Percentiles rank a stretch among this genome's conserved stretches.
These are phyloP conservation scores for Epinephelus fuscoguttatus DNA, from an alignment of 2,113 vertebrate genomes.

Conservation along the genomic window DNA sequence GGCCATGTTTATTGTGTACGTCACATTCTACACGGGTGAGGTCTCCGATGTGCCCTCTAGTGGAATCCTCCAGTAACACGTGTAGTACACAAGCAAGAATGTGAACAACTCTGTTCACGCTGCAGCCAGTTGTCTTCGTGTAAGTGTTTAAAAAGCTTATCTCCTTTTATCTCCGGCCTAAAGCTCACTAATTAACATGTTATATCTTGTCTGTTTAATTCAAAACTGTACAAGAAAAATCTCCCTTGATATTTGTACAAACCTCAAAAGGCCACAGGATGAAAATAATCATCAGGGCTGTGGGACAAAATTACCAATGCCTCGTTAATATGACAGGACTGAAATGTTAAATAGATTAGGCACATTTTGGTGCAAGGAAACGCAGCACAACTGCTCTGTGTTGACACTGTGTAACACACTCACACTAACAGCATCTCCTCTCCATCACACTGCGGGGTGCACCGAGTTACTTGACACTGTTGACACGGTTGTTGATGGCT, in stretches of 20 bases:
- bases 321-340: not conserved
- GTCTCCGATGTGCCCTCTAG: too few species aligned
- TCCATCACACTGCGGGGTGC: slow-evolving; percentile 38
- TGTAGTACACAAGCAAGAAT: too few species aligned
- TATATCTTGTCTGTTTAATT: not conserved
- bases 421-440: slow-evolving; percentile 15
- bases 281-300: not conserved
- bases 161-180: not conserved
- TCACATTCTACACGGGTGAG: too few species aligned
- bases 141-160: too few species aligned
- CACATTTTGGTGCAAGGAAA: not conserved
- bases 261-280: not conserved
- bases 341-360: not conserved
- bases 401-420: slow-evolving; percentile 44
- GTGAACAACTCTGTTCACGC: too few species aligned
- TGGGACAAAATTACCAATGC: not conserved
- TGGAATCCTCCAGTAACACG: too few species aligned
- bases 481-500: slow-evolving; percentile 41
- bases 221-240: too few species aligned
- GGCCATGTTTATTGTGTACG: too few species aligned
- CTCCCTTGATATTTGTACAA: not conserved
- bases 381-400: slow-evolving; percentile 9
- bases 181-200: not conserved
- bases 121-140: too few species aligned
- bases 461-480: slow-evolving; percentile 35